Conservation (phyloP, 2,888 invertebrate genomes). For the Ophioninae sp. region DNA sequence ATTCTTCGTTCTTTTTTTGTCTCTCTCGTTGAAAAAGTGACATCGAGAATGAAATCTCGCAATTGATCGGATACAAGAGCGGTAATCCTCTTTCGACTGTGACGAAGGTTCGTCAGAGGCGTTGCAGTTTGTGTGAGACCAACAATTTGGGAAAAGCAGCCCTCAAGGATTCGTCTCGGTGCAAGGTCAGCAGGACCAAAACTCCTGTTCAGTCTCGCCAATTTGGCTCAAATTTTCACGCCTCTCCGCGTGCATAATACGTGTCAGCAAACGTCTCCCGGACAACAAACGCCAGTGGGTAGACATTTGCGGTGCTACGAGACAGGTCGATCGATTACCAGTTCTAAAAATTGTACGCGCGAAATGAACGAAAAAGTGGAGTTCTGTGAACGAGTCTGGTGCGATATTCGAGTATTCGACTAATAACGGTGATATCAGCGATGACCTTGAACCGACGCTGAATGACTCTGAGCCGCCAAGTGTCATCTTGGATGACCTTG, state of each 20-base stretch:
- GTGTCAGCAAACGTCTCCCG: slow-evolving; percentile 48
- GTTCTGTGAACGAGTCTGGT: neutral
- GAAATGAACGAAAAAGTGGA: neutral
- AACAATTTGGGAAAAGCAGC: slow-evolving; percentile 11
- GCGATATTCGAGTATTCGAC: too few species aligned
- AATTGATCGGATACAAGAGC: slow-evolving; percentile 12
- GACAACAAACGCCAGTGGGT: neutral
- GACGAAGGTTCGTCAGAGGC: neutral
- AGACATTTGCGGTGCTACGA: slow-evolving; percentile 8
- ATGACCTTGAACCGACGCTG: neutral
- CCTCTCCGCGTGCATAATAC: slow-evolving; percentile 37
- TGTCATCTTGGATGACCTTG: too few species aligned
- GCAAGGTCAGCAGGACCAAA: slow-evolving; percentile 1
- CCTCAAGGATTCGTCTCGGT: slow-evolving; percentile 42
- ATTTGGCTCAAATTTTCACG: slow-evolving; percentile 36
- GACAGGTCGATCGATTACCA: neutral
- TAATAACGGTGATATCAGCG: neutral
- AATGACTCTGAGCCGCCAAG: too few species aligned
- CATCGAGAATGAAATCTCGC: slow-evolving; percentile 13
- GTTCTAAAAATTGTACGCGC: neutral
- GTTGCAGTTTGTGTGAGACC: neutral
- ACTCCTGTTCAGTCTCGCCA: slow-evolving; percentile 5
- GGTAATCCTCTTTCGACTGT: slow-evolving; percentile 35
- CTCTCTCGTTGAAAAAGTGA: neutral
- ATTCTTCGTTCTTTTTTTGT: neutral